These are phyloP conservation scores for Periophthalmodon schlosseri DNA, from an alignment of 2,113 vertebrate genomes.

Conservation along the genomic window DNA sequence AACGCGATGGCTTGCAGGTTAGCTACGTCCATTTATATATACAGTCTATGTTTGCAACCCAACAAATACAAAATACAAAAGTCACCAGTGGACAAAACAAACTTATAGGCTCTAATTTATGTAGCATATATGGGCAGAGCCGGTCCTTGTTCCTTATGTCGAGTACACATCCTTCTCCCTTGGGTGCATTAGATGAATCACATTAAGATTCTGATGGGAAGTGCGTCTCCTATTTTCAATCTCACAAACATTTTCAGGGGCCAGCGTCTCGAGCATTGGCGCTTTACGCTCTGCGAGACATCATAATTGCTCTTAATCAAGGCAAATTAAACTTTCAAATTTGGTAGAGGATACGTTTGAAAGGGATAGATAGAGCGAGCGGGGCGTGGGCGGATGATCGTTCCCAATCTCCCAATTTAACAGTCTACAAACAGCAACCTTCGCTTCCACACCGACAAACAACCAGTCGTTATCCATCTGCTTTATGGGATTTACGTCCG, in stretches of 20 bases:
- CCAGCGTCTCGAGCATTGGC: slow-evolving; percentile 65
- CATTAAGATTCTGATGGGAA: slow-evolving; percentile 76
- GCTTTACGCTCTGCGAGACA: slow-evolving; percentile 73
- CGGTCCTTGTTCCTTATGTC: slow-evolving; percentile 48
- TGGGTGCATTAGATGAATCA: slow-evolving; percentile 57
- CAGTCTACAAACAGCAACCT: slow-evolving; percentile 76
- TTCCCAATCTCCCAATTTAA: slow-evolving; percentile 80
- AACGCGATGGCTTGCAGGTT: too few relatives aligned
- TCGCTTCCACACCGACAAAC: slow-evolving; percentile 77
- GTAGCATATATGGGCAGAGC: slow-evolving; percentile 10
- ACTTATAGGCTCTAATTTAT: too few relatives aligned
- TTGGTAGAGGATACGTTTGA: slow-evolving; percentile 64
- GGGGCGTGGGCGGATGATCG: slow-evolving; percentile 67
- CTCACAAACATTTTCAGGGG: slow-evolving; percentile 68
- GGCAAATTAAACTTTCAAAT: slow-evolving; percentile 80
- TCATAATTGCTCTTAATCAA: slow-evolving; percentile 82
- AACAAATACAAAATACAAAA: slow-evolving; percentile 20
- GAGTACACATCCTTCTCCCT: slow-evolving; percentile 57
- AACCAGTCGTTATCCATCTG: slow-evolving; percentile 81
- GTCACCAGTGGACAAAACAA: too few relatives aligned
- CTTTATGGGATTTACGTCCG: slow-evolving; percentile 70
- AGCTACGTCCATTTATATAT: too few relatives aligned
- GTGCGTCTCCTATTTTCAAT: slow-evolving; percentile 64
- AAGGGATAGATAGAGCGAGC: slow-evolving; percentile 48
- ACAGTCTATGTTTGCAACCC: too few relatives aligned